These are phyloP conservation scores for Drosophila paramelanica DNA, from an alignment of 2,888 invertebrate genomes.

Conservation along the genomic window DNA sequence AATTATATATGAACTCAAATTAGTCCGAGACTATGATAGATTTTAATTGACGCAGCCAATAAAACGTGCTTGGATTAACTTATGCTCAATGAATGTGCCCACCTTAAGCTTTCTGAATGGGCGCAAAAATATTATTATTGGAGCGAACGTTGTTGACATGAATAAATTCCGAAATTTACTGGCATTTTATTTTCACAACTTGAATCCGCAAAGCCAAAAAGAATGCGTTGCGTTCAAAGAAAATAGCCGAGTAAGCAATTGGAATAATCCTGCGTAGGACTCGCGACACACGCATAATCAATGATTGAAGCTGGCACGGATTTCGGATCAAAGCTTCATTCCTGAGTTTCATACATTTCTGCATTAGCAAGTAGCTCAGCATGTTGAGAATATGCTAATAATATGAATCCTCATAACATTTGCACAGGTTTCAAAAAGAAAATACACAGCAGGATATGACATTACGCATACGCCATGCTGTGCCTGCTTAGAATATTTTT, in stretches of 20 bases:
- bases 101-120: not conserved
- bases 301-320: constrained; percentile 52
- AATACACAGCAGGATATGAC: constrained; percentile 27
- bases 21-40: constrained; percentile 27
- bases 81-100: not conserved
- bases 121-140: constrained; percentile 18
- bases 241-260: constrained; percentile 12
- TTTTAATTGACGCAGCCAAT: constrained; percentile 47
- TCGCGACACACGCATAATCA: constrained; percentile 55
- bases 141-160: constrained; percentile 65
- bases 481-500: constrained; percentile 39
- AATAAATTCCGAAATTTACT: constrained; percentile 65
- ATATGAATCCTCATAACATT: constrained; percentile 21
- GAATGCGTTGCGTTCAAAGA: constrained; percentile 4
- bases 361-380: constrained; percentile 73
- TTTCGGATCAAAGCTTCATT: constrained; percentile 50
- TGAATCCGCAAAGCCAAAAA: not conserved
- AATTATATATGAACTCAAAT: constrained; percentile 16
- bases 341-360: constrained; percentile 56
- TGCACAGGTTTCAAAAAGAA: not conserved
- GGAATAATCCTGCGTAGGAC: constrained; percentile 6
- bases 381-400: constrained; percentile 70
- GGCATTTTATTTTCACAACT: constrained; percentile 43
- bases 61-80: constrained; percentile 26
- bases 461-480: constrained; percentile 48